phyloP scores from a whole-genome alignment of 2,888 invertebrate species.

The Amaurobius ferox region DNA sequence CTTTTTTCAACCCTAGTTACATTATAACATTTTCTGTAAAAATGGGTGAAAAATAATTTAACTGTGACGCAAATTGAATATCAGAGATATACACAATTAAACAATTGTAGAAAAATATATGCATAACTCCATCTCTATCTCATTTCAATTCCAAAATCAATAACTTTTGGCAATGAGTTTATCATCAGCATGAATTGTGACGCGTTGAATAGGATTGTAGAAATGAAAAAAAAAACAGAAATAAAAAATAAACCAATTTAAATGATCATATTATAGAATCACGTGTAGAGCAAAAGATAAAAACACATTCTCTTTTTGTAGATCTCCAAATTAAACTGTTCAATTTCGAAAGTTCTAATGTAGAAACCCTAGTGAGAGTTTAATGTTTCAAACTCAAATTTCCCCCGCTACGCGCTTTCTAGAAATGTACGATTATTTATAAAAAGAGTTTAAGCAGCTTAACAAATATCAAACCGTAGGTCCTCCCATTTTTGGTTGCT shows the following conservation, averaged over 20 bases:
- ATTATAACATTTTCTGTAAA: too few relatives aligned
- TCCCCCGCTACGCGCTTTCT: background rate
- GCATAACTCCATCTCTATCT: too few relatives aligned
- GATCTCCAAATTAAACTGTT: background rate
- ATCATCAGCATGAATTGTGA: background rate
- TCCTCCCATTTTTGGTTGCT: background rate
- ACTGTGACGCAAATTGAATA: too few relatives aligned
- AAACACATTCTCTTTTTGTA: background rate
- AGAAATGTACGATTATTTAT: background rate
- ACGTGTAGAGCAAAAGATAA: background rate
- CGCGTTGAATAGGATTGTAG: background rate
- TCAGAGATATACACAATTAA: too few relatives aligned
- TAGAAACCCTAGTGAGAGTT: background rate
- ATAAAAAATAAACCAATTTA: background rate
- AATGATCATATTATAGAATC: background rate
- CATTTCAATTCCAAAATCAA: too few relatives aligned
- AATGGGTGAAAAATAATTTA: too few relatives aligned
- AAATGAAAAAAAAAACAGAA: background rate
- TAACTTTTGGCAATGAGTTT: background rate
- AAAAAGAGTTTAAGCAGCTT: background rate
- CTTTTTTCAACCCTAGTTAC: too few relatives aligned
- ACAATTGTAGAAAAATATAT: too few relatives aligned
- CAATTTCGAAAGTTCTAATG: background rate
- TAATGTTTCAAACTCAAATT: background rate
- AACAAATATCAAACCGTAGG: background rate